Evolutionary conservation across 1,140 invertebrate genomes (phyloP).

Genomic region (Lordiphosa clarofinis): DNA sequence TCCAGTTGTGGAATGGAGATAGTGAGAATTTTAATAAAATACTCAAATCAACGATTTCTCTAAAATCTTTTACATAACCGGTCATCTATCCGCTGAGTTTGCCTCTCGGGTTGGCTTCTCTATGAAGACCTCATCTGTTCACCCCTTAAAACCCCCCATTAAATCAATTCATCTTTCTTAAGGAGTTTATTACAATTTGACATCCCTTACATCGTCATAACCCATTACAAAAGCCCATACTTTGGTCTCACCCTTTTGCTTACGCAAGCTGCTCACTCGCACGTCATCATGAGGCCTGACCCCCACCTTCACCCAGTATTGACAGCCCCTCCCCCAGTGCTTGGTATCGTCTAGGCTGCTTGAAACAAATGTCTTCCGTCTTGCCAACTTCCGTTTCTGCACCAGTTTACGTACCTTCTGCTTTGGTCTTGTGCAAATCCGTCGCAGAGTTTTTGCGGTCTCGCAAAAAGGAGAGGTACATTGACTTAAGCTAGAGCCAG

Average conservation of each 20-base stretch:
- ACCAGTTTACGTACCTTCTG: conserved; percentile 29
- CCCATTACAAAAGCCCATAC: conserved; percentile 30
- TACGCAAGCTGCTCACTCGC: conserved; percentile 37
- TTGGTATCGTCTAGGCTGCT: conserved; percentile 7
- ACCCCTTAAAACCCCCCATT: conserved; percentile 6
- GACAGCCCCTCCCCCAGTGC: background rate
- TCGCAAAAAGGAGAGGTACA: background rate
- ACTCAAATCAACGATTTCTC: too few species aligned
- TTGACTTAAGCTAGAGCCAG: too few species aligned
- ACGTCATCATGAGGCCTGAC: conserved; percentile 45
- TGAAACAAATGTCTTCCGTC: conserved; percentile 68
- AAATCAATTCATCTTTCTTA: conserved; percentile 34
- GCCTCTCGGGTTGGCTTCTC: too few species aligned
- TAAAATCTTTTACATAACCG: too few species aligned
- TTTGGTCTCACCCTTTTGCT: conserved; percentile 28
- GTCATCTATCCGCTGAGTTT: too few species aligned
- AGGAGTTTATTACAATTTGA: conserved; percentile 29
- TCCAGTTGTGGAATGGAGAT: conserved; percentile 3
- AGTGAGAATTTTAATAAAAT: too few species aligned
- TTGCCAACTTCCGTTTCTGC: conserved; percentile 38
- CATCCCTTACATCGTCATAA: conserved; percentile 34
- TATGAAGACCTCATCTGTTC: too few species aligned
- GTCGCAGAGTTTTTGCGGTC: conserved; percentile 31
- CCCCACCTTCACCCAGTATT: too few species aligned
- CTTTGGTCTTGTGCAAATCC: conserved; percentile 46